These are phyloP conservation scores for Coleophora deauratella DNA, from an alignment of 2,888 invertebrate genomes.

Conservation along the genomic window DNA sequence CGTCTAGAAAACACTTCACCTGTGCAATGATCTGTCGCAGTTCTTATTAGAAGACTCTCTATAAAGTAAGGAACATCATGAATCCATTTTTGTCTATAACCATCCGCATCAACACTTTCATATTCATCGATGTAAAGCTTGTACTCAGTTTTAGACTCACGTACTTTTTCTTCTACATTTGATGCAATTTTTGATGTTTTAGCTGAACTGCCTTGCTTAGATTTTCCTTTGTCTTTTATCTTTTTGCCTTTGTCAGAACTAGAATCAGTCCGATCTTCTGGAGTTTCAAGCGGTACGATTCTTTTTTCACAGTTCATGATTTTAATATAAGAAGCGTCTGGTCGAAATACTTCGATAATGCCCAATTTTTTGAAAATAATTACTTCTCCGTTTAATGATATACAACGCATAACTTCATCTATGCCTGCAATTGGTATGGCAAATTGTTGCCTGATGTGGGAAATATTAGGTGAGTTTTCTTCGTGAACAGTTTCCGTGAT, in stretches of 20 bases:
- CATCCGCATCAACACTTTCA: slow-evolving; percentile 44
- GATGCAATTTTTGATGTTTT: slow-evolving; percentile 32
- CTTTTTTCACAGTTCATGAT: slow-evolving; percentile 43
- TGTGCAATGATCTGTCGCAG: slow-evolving; percentile 55
- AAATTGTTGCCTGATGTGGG: slow-evolving; percentile 55
- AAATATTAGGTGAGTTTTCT: slow-evolving; percentile 38
- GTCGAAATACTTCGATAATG: slow-evolving; percentile 41
- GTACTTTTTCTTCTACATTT: slow-evolving; percentile 21
- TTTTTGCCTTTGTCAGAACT: too few relatives aligned
- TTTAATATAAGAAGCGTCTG: slow-evolving; percentile 46
- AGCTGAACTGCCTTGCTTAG: slow-evolving; percentile 28
- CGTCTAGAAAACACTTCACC: slow-evolving; percentile 58
- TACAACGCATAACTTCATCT: slow-evolving; percentile 53
- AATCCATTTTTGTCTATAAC: slow-evolving; percentile 44
- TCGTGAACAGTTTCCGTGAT: slow-evolving; percentile 53
- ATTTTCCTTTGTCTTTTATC: slow-evolving; percentile 33
- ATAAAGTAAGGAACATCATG: slow-evolving; percentile 28
- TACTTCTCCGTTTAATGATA: slow-evolving; percentile 57
- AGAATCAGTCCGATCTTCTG: too few relatives aligned
- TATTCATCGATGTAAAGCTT: too few relatives aligned
- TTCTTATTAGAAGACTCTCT: slow-evolving; percentile 48
- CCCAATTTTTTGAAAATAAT: slow-evolving; percentile 46
- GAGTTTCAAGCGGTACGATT: too few relatives aligned
- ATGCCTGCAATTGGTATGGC: slow-evolving; percentile 19
- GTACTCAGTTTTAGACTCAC: slow-evolving; percentile 24